phyloP scores from a whole-genome alignment of 2,888 invertebrate species.

The Sisyra nigra region DNA sequence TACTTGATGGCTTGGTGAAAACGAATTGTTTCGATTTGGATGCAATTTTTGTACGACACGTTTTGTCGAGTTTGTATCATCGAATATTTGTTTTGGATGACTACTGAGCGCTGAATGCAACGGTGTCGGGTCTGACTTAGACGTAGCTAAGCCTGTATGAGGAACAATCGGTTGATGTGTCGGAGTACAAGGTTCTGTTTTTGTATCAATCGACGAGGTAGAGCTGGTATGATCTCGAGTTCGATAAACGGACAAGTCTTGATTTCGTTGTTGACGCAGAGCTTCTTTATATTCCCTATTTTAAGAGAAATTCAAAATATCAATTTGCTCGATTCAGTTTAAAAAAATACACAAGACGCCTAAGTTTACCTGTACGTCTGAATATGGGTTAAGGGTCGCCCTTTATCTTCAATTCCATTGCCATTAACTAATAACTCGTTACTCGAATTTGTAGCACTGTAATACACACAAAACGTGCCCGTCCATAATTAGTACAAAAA shows the following conservation, averaged over 20 bases:
- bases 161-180: constrained; percentile 27
- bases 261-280: constrained; percentile 66
- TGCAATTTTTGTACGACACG: constrained; percentile 67
- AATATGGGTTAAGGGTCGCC: constrained; percentile 48
- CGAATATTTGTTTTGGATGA: constrained; percentile 38
- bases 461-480: constrained; percentile 11
- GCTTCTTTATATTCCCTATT: constrained; percentile 78
- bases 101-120: constrained; percentile 30
- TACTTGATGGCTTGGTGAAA: constrained; percentile 16
- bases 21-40: constrained; percentile 45
- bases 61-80: constrained; percentile 29
- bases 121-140: constrained; percentile 31
- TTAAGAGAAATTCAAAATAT: background rate
- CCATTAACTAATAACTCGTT: constrained; percentile 33
- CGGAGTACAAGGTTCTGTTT: constrained; percentile 31
- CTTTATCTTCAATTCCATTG: constrained; percentile 44
- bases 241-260: constrained; percentile 56
- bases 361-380: constrained; percentile 57
- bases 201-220: constrained; percentile 34
- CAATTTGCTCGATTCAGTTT: background rate
- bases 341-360: background rate
- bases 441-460: constrained; percentile 3
- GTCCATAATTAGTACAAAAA: constrained; percentile 8
- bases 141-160: constrained; percentile 24
- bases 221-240: constrained; percentile 43